These are phyloP conservation scores for Ciconia boyciana DNA, from an alignment of 2,113 vertebrate species.

Conservation along the genomic window DNA sequence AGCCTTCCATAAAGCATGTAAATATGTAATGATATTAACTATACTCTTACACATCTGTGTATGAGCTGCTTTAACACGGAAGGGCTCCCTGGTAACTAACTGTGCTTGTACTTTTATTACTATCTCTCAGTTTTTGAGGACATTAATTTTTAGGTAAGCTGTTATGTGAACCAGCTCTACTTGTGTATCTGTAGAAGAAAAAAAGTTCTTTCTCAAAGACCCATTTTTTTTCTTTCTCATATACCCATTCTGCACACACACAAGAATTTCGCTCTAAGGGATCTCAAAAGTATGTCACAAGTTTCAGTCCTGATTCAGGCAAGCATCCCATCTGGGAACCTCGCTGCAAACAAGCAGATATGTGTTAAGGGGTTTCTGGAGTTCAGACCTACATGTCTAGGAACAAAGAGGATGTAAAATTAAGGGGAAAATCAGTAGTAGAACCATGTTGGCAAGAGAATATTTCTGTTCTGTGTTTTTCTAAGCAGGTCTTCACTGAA, in stretches of 20 bases:
- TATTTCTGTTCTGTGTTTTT: background rate
- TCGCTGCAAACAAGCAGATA: accelerated
- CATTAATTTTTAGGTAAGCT: background rate
- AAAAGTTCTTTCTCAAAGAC: background rate
- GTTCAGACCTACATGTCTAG: background rate
- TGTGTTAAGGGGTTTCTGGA: background rate
- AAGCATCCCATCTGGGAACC: background rate
- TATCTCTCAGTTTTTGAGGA: background rate
- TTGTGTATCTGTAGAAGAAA: background rate
- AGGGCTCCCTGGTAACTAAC: background rate
- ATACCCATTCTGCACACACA: background rate
- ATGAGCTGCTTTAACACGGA: background rate
- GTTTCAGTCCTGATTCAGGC: background rate
- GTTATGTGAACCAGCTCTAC: background rate
- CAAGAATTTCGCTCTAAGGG: background rate
- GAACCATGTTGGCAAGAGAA: background rate
- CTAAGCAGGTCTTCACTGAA: background rate
- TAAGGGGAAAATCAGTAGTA: background rate
- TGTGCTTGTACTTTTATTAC: background rate
- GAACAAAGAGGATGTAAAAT: background rate
- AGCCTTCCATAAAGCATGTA: background rate
- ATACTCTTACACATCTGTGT: background rate
- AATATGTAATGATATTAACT: background rate
- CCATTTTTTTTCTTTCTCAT: too few relatives aligned
- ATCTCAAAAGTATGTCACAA: background rate